Base-by-base conservation (phyloP, 1,140 invertebrate genomes). In the Coenobita brevimanus region DNA sequence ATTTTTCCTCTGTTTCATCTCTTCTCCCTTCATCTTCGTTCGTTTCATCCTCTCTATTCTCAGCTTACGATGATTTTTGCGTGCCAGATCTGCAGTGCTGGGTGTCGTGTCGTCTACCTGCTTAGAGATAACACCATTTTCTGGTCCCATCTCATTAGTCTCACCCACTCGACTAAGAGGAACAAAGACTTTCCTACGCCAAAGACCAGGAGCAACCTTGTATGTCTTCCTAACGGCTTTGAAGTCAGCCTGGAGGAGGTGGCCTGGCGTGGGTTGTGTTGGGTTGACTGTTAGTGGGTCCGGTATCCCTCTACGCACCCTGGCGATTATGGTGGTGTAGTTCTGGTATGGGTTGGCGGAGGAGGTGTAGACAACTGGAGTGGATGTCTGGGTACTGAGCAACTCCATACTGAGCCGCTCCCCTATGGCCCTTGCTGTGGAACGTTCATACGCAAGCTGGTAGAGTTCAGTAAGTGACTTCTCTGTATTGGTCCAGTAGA, bases 261-360 rank as follows among this genome's bases (percentile, higher is more conserved):
- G 46, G 21, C 24, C 50, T 2, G 15, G 27, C 4, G 38, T 57
- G 10, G 69, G 46, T n/a, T n/a, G 27, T 33, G 81, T 71, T 4
- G 46, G 30, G 0, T 1, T 50, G 10, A 50, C 46, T 50, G n/a
- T 50, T 3, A 57, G 38, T 1, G 33, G 0, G 43, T 71, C 60
- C 1, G 24, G 2, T 4, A 57, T 46, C 15, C 73, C 64, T 3
- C 81, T 71, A 24, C 38, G 43, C 33, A 54, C 62, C 30, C 85
- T 80, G 85, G 76, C 85, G 21, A 80, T 81, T 62, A 87, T 87
- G 13, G 78, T 87, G 27, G 85, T 87, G 85, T 87, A 87, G 60
- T 87, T 87, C 64, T 87, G 75, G 33, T 80, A 87, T 21, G 78
- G 76, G 46, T 87, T 79, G 24, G n/a, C n/a, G 1, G 78, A 80